Conservation (phyloP, 2,113 vertebrate genomes). For the Bos javanicus region DNA sequence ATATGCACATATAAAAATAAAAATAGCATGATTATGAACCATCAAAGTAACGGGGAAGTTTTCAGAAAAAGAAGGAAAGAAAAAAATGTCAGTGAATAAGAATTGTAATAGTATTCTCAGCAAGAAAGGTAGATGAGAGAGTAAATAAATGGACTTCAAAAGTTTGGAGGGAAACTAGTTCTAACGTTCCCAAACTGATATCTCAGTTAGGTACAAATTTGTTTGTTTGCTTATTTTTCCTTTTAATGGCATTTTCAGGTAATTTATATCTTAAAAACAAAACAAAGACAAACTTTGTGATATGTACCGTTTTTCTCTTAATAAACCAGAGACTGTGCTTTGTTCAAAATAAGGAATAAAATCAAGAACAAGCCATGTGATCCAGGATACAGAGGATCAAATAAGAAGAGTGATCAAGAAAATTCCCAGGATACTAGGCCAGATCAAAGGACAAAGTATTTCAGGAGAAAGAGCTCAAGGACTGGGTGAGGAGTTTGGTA, state of each 20-base stretch:
- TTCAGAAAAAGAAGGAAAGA: background rate
- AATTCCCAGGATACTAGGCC: background rate
- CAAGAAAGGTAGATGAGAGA: background rate
- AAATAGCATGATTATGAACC: background rate
- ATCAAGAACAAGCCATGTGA: background rate
- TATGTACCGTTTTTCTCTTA: background rate
- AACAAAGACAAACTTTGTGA: background rate
- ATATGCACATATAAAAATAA: background rate
- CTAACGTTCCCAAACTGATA: background rate
- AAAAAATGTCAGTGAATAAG: background rate
- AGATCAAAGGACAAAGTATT: background rate
- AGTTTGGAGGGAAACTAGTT: background rate
- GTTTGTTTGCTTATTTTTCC: background rate
- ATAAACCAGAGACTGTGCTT: background rate
- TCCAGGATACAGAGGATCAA: background rate
- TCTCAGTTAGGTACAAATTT: background rate
- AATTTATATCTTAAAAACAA: background rate
- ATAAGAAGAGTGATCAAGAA: background rate
- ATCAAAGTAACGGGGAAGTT: background rate
- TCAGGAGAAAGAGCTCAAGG: background rate
- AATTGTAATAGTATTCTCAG: background rate
- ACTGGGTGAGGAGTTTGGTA: accelerated
- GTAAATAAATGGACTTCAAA: background rate
- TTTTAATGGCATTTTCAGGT: background rate
- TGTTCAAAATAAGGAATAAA: background rate